Evolutionary conservation across 2,113 vertebrate genomes (phyloP).

Genomic region (Struthidea cinerea): DNA sequence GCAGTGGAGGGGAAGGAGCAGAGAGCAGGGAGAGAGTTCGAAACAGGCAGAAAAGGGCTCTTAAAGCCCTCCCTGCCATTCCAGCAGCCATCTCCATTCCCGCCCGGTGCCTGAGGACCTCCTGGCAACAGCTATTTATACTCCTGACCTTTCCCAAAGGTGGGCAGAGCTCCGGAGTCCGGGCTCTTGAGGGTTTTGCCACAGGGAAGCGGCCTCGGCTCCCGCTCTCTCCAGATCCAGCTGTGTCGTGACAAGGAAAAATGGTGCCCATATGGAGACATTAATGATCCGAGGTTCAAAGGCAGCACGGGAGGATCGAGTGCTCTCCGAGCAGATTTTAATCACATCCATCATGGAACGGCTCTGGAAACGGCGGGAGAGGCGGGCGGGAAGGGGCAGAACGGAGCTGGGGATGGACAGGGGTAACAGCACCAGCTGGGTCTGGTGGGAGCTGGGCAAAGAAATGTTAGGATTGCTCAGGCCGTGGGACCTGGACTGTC

Average conservation of each 20-base stretch:
- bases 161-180: background rate
- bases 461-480: background rate
- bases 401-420: background rate
- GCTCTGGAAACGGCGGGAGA: background rate
- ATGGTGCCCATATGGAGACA: constrained; percentile 51
- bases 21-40: background rate
- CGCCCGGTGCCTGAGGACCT: background rate
- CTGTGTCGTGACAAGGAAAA: constrained; percentile 43
- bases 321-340: background rate
- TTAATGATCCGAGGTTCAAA: constrained; percentile 45
- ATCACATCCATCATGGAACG: background rate
- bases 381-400: background rate
- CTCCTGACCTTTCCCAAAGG: constrained; percentile 23
- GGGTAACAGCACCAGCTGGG: fast-evolving
- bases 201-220: background rate
- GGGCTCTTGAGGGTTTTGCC: background rate
- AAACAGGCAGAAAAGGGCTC: background rate
- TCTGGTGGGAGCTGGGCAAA: no score
- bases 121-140: constrained; percentile 18
- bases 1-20: background rate
- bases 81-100: background rate
- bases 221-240: background rate
- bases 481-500: background rate
- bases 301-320: constrained; percentile 11
- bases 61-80: background rate